Percentiles rank a stretch among this genome's conserved stretches.
These are phyloP conservation scores for Cepaea hortensis DNA, from an alignment of 2,888 invertebrate species.

Conservation along the genomic window DNA sequence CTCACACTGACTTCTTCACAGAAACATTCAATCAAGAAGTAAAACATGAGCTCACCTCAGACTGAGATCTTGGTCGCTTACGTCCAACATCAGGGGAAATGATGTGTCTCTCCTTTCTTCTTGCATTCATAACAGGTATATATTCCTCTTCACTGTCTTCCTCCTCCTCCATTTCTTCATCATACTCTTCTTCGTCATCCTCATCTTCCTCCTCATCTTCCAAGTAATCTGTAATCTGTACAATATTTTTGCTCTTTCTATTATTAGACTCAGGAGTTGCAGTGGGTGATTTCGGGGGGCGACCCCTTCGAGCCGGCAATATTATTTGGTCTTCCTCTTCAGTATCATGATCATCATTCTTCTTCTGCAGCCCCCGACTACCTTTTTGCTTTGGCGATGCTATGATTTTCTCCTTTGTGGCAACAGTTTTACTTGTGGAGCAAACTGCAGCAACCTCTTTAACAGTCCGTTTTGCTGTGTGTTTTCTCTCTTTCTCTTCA, in stretches of 20 bases:
- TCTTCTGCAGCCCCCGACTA: conserved; percentile 20
- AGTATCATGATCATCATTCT: conserved; percentile 40
- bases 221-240: conserved; percentile 48
- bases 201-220: conserved; percentile 55
- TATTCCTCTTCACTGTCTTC: conserved; percentile 45
- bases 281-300: conserved; percentile 48
- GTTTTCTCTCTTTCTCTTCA: conserved; percentile 35
- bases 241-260: conserved; percentile 52
- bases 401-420: background rate
- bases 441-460: conserved; percentile 8
- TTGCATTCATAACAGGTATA: conserved; percentile 18
- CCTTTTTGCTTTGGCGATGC: conserved; percentile 28
- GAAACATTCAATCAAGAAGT: background rate
- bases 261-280: conserved; percentile 30
- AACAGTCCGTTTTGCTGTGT: background rate
- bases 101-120: conserved; percentile 20
- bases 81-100: conserved; percentile 18
- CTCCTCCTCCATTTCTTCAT: conserved; percentile 30
- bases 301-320: conserved; percentile 53
- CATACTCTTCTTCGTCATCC: conserved; percentile 50
- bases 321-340: conserved; percentile 51
- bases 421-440: conserved; percentile 32
- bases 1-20: no score
- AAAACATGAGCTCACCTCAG: conserved; percentile 37
- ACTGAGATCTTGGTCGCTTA: conserved; percentile 42